Conservation (phyloP, 2,113 vertebrate species). For the Ictalurus furcatus region DNA sequence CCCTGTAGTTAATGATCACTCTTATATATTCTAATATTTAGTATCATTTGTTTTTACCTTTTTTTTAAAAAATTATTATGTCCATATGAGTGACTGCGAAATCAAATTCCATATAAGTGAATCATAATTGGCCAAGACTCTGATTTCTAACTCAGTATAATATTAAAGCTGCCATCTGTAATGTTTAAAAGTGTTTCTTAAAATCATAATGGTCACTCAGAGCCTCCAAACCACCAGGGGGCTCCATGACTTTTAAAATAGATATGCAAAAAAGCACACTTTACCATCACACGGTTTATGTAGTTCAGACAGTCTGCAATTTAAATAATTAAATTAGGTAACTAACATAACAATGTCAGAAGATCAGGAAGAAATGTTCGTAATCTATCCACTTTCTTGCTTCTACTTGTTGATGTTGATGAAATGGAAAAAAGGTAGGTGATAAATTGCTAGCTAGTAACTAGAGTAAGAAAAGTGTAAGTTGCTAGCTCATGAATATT, state of each 20-base stretch:
- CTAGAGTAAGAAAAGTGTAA: background rate
- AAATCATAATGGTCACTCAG: background rate
- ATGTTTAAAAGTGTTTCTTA: background rate
- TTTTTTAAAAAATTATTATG: background rate
- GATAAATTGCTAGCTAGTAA: background rate
- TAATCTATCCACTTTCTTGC: background rate
- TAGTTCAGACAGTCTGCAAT: background rate
- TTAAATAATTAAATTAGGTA: background rate
- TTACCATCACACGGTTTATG: background rate
- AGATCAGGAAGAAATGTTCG: background rate
- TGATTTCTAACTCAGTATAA: background rate
- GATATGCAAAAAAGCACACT: background rate
- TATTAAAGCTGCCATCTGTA: background rate
- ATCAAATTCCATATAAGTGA: background rate
- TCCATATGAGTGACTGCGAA: background rate
- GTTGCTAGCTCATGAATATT: background rate
- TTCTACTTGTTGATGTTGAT: background rate
- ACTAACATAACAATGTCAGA: background rate
- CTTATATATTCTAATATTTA: background rate
- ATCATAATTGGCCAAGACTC: background rate
- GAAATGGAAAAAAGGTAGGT: background rate
- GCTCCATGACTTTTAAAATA: too few relatives aligned
- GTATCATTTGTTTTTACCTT: background rate
- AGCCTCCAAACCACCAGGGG: background rate
- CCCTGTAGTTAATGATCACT: background rate